A percentile compares a stretch with the other conserved stretches of the same genome.
phyloP scores from a whole-genome alignment of 2,888 invertebrate genomes.

The Conus canariensis region DNA sequence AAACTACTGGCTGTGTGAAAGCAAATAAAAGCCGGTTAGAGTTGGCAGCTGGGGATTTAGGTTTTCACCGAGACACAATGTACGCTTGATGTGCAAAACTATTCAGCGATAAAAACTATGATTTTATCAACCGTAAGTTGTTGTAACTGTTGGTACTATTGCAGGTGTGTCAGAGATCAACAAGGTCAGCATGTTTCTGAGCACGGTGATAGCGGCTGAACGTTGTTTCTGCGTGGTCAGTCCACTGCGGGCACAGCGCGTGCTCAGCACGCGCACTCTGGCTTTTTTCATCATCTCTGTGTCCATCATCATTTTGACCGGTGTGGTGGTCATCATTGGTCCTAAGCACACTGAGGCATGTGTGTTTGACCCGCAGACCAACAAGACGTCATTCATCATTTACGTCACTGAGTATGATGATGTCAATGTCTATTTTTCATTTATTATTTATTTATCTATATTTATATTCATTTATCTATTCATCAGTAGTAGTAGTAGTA shows the following conservation, averaged over 20 bases:
- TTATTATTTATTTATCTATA: too few relatives aligned
- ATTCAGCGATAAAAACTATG: too few relatives aligned
- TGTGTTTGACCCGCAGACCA: conserved; percentile 11
- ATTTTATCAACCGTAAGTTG: too few relatives aligned
- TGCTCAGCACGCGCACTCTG: conserved; percentile 19
- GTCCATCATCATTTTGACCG: background rate
- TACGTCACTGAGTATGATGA: conserved; percentile 24
- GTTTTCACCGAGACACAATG: too few relatives aligned
- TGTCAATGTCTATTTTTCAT: background rate
- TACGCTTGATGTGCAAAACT: too few relatives aligned
- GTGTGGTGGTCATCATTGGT: conserved; percentile 29
- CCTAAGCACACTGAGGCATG: conserved; percentile 24
- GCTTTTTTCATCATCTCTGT: background rate
- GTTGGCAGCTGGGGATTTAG: too few relatives aligned
- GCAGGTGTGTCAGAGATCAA: background rate
- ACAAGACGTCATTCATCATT: background rate
- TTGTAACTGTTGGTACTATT: too few relatives aligned
- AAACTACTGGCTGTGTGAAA: too few relatives aligned
- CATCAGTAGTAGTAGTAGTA: too few relatives aligned
- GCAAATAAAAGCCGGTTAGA: too few relatives aligned
- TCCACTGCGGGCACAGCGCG: conserved; percentile 1
- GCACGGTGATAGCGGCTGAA: conserved; percentile 12
- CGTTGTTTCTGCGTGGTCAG: conserved; percentile 36
- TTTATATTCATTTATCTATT: too few relatives aligned
- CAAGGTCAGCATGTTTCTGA: conserved; percentile 25